phyloP scores from a whole-genome alignment of 2,113 vertebrate species.

The Epinephelus moara region DNA sequence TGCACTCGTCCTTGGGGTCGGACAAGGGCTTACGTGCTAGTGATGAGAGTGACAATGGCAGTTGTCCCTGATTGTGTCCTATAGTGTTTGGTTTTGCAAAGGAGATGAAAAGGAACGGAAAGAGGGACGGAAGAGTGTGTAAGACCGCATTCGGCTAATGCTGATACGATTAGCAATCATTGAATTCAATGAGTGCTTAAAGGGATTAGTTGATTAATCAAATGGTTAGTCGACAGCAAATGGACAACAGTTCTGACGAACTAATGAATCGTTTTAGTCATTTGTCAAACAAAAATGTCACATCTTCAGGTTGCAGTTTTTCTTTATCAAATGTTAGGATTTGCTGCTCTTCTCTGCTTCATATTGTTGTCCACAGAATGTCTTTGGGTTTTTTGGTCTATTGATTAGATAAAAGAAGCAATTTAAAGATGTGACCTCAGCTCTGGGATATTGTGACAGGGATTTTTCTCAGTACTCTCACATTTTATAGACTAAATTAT shows the following conservation, averaged over 20 bases:
- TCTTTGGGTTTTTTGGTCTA: not conserved
- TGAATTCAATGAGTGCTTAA: constrained; percentile 42
- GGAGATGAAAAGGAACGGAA: constrained; percentile 30
- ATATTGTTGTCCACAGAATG: not conserved
- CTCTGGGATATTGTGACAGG: not conserved
- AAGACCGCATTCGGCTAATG: constrained; percentile 6
- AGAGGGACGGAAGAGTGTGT: not conserved
- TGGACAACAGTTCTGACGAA: constrained; percentile 6
- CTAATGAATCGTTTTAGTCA: not conserved
- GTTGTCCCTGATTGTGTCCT: constrained; percentile 66
- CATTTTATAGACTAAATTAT: not conserved
- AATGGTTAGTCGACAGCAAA: not conserved
- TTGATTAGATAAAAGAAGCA: not conserved
- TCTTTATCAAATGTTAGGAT: not conserved
- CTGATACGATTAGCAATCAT: constrained; percentile 39
- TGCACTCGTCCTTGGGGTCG: constrained; percentile 83
- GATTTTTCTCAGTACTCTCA: not conserved
- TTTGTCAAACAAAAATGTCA: constrained; percentile 2
- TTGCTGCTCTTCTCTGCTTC: not conserved
- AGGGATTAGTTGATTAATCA: constrained; percentile 46
- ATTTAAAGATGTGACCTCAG: not conserved
- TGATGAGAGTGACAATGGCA: constrained; percentile 74
- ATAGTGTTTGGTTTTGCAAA: constrained; percentile 41
- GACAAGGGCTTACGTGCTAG: constrained; percentile 78
- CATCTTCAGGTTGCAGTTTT: not conserved